These are phyloP conservation scores for Aporophyla nigra DNA, from an alignment of 2,888 invertebrate species.

Conservation along the genomic window DNA sequence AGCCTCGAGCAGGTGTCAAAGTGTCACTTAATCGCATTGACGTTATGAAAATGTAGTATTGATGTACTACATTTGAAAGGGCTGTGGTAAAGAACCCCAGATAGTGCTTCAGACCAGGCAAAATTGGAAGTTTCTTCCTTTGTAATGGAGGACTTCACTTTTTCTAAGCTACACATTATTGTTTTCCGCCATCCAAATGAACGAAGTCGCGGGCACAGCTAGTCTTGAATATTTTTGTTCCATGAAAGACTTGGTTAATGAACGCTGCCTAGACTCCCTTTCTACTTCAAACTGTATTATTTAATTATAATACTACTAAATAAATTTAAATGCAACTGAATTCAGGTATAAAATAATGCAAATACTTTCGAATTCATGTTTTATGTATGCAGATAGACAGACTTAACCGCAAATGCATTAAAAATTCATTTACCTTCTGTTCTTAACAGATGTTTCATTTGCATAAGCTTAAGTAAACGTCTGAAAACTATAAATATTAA, in stretches of 20 bases:
- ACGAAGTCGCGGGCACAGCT: too few species aligned
- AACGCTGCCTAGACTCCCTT: not conserved
- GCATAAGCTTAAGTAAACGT: not conserved
- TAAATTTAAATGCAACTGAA: constrained; percentile 10
- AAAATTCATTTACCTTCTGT: not conserved
- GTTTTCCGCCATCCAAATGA: too few species aligned
- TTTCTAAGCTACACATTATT: too few species aligned
- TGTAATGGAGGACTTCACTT: too few species aligned
- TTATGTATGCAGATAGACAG: not conserved
- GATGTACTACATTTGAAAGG: too few species aligned
- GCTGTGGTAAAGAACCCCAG: too few species aligned
- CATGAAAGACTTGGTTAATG: constrained; percentile 2
- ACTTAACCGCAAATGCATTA: not conserved
- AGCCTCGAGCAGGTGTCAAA: too few species aligned
- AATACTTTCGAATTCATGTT: not conserved
- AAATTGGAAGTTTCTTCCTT: too few species aligned
- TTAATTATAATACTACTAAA: not conserved
- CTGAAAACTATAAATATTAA: constrained; percentile 1
- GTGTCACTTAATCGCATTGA: too few species aligned
- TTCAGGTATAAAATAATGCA: not conserved
- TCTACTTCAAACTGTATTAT: too few species aligned
- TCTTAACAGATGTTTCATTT: not conserved
- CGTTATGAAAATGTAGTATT: too few species aligned
- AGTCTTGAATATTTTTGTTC: constrained; percentile 24
- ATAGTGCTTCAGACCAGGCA: too few species aligned